These are phyloP conservation scores for Eupristina koningsbergeri DNA, from an alignment of 1,140 invertebrate species.

Conservation along the genomic window DNA sequence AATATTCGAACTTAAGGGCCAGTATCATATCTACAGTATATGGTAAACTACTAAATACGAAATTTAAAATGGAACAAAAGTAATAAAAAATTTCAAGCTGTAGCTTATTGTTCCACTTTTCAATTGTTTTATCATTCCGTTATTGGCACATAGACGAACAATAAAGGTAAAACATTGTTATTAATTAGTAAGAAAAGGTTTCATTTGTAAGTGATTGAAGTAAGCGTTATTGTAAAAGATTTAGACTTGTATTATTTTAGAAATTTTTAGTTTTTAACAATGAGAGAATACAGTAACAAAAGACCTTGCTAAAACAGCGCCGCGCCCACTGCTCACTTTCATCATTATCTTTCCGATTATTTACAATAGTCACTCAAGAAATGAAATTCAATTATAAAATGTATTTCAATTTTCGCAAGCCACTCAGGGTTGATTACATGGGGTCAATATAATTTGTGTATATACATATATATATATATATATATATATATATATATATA, in stretches of 20 bases:
- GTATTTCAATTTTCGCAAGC: conserved; percentile 42
- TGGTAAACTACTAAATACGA: not conserved
- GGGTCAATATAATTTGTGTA: not conserved
- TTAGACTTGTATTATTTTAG: conserved; percentile 16
- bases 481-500: not conserved
- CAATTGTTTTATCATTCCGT: not conserved
- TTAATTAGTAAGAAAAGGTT: conserved; percentile 27
- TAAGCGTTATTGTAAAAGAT: conserved; percentile 3
- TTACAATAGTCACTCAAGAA: conserved; percentile 35
- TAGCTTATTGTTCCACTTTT: not conserved
- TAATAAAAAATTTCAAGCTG: not conserved
- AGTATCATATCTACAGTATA: not conserved
- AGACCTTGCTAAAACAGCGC: conserved; percentile 36
- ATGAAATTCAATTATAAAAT: conserved; percentile 11
- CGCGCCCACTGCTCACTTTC: conserved; percentile 39
- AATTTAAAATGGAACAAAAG: not conserved
- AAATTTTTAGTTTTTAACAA: conserved; percentile 31
- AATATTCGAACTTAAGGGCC: conserved; percentile 6
- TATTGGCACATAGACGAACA: not conserved
- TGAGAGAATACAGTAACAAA: not conserved
- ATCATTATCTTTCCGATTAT: not conserved
- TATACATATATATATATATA: not conserved
- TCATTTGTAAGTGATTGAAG: conserved; percentile 33
- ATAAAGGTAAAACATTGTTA: conserved; percentile 2
- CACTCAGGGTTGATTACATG: conserved; percentile 29